Conservation (phyloP, 2,113 vertebrate species). For the Drymodes brunneopygia region DNA sequence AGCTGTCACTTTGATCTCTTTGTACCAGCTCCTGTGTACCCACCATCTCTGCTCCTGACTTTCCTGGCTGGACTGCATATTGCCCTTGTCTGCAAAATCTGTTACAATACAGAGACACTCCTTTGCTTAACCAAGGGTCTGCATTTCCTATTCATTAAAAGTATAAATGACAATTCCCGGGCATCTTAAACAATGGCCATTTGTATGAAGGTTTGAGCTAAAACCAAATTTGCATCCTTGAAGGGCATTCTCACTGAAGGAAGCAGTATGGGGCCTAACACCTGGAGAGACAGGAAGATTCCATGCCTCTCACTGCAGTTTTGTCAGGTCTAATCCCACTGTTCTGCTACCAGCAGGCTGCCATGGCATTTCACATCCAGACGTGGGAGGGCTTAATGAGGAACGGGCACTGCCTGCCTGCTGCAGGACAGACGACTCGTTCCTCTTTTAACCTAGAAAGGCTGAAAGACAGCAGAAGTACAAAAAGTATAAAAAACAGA, state of each 20-base stretch:
- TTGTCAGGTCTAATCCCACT: slow-evolving; percentile 28
- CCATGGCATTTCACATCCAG: slow-evolving; percentile 24
- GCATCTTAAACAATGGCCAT: slow-evolving; percentile 20
- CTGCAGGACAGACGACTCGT: neutral
- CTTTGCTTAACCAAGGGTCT: neutral
- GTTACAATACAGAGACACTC: neutral
- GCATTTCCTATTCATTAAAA: slow-evolving; percentile 46
- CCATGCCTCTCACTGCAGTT: neutral
- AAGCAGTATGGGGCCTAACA: slow-evolving; percentile 41
- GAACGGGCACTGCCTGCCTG: neutral
- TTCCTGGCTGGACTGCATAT: neutral
- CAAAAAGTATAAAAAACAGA: neutral
- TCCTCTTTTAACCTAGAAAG: neutral
- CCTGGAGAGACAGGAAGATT: slow-evolving; percentile 46
- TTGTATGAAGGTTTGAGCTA: neutral
- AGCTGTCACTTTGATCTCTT: neutral
- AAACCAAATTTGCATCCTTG: slow-evolving; percentile 52
- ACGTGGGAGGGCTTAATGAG: slow-evolving; percentile 21
- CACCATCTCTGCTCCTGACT: neutral
- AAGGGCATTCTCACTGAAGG: slow-evolving; percentile 37
- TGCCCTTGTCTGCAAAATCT: slow-evolving; percentile 36
- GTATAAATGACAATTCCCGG: slow-evolving; percentile 21
- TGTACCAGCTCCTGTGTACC: neutral
- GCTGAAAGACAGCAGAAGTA: slow-evolving; percentile 17
- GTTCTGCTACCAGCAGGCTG: slow-evolving; percentile 38